Base-by-base conservation (phyloP, 2,113 vertebrate species). In the Gobio gobio region DNA sequence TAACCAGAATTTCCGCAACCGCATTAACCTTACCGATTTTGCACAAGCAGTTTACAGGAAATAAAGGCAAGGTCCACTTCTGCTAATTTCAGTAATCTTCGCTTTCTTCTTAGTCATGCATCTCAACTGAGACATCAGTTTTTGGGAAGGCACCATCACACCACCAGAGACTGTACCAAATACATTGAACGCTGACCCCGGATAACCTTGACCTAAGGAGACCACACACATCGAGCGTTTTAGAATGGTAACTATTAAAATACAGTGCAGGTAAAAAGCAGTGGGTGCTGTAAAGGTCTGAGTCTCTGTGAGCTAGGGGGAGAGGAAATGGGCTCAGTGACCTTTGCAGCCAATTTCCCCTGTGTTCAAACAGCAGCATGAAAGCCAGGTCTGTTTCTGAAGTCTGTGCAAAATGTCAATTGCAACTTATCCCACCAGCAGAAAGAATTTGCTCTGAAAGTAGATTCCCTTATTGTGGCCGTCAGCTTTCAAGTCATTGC, bases 251-350 rank as follows among this genome's bases (percentile, higher is more conserved):
- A 89, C 90, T 87, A 82, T 90, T 89, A 90, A 72, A 93, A 82
- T 86, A 86, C 89, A 92, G 90, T 90, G 86, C 87, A 88, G 89
- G 89, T 91, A 85, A 93, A 93, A 94, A 89, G 83, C 87, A 83
- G 90, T 86, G 40, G 56, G 68, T 79, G 54, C 82, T 78, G 66
- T 90, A 92, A 90, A 91, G 90, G 93, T 90, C 83, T 90, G 43
- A 66, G 92, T 93, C 91, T 94, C 91, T 91, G 90, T 87, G 91
- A 92, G 88, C 90, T 90, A 88, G 72, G 58, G 84, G 92, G 89
- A 93, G 93, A 93, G 94, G 93, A 95, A 95, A 94, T 95, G 94
- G 93, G 94, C 93, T 94, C 93, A 93, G 91, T 95, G 94, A 95
- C 94, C 94, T 95, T 94, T 95, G 91, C 84, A 66, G 92, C 92